Evolutionary conservation across 2,113 vertebrate species (phyloP), one percentile per base, ranked within the genome.

Genomic region (Amphiprion percula): DNA sequence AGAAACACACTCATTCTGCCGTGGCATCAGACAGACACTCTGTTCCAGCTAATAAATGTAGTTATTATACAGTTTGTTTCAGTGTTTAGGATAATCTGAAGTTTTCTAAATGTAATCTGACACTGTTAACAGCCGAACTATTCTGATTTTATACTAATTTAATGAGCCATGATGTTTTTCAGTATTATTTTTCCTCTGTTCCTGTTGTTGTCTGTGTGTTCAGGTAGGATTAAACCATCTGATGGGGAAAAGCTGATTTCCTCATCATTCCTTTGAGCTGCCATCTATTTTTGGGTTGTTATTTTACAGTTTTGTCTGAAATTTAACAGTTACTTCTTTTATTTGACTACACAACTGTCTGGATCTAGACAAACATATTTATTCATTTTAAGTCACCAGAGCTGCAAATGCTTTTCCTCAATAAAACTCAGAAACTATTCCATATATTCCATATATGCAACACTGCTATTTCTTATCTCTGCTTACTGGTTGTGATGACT

Each of bases 401-500:
- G 41, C 14, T 44, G 41, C 12, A 44, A 10, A 44, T 44, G 9
- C 12, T 44, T 10, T 44, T 14, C 10, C 41, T 44, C 10, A 44
- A 3, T 44, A 44, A 44, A 44, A 44, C 10, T 11, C 41, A 44
- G 7, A 39, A 39, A 6, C 5, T 30, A 3, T 41, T 44, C 41
- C 41, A 44, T 14, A 9, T 14, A 44, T 44, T 1, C 30, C 30
- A 6, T 4, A 12, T 16, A 19, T 39, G 23, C 2, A 15, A 23
- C 2, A 23, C 5, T 47, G 4, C 30, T 53, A 33, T 39, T 47
- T 61, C 17, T 28, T 10, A 21, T 71, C 10, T 6, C 26, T 5
- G 90, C 94, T 91, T 77, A 95, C 94, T 80, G 21, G 49, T 0
- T 58, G 21, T 66, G 59, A 94, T 33, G 30, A 68, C 1, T 24